A percentile compares a stretch with the other conserved stretches of the same genome.
Evolutionary conservation across 2,113 vertebrate genomes (phyloP).

Genomic region (Gymnobelideus leadbeateri): DNA sequence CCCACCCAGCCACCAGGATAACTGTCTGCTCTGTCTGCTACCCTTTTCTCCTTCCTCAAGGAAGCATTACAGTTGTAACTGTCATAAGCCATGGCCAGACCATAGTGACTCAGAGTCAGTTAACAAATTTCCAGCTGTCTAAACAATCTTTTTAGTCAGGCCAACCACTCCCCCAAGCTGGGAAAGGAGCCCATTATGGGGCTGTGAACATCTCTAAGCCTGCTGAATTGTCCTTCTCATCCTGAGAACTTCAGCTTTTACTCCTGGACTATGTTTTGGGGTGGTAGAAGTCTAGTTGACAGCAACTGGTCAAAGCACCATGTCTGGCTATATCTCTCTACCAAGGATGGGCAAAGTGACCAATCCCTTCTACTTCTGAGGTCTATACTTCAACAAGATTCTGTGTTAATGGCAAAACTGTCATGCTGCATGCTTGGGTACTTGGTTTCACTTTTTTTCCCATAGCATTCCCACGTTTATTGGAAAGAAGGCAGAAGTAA

Average conservation of each 20-base stretch:
- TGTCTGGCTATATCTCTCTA: neutral
- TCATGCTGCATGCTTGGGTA: neutral
- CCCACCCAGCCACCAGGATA: neutral
- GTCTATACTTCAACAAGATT: neutral
- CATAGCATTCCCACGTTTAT: no score
- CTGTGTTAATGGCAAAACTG: neutral
- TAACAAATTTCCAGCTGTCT: neutral
- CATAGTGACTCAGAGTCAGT: neutral
- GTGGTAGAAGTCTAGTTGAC: neutral
- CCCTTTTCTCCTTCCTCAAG: neutral
- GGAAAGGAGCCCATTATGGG: neutral
- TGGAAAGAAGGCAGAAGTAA: no score
- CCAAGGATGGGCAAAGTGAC: neutral
- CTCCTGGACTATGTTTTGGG: neutral
- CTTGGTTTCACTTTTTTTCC: no score
- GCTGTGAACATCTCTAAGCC: neutral
- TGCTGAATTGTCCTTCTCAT: neutral
- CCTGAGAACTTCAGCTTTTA: neutral
- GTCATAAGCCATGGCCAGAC: neutral
- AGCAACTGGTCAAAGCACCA: neutral
- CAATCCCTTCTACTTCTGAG: neutral
- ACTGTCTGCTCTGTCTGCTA: neutral
- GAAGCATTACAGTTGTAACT: neutral
- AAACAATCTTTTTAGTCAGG: neutral
- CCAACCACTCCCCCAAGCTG: neutral